phyloP scores from a whole-genome alignment of 2,113 vertebrate species.

The Melanerpes formicivorus region DNA sequence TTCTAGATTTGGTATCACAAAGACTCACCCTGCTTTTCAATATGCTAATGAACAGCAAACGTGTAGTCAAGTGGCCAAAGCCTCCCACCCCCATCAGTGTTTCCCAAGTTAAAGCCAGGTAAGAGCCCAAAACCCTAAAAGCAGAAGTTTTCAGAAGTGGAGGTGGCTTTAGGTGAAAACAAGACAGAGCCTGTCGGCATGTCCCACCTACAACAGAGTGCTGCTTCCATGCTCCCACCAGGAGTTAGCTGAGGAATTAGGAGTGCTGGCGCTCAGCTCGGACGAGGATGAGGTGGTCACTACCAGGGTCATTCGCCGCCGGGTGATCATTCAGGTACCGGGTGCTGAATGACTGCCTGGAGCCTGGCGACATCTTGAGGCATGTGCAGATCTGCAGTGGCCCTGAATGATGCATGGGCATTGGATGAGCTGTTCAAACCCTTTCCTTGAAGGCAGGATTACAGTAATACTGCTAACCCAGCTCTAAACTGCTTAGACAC shows the following conservation, averaged over 20 bases:
- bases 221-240: constrained; percentile 83
- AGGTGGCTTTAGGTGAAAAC: neutral
- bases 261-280: constrained; percentile 89
- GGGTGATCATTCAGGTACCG: constrained; percentile 96
- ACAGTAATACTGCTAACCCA: neutral
- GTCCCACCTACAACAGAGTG: neutral
- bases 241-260: constrained; percentile 92
- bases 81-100: neutral
- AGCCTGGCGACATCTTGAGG: neutral
- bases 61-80: neutral
- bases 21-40: neutral
- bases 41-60: neutral
- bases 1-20: neutral
- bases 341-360: constrained; percentile 33
- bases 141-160: neutral
- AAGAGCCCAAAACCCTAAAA: neutral
- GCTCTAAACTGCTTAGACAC: neutral
- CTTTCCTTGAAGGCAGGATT: neutral
- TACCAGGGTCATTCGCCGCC: constrained; percentile 93
- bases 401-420: neutral
- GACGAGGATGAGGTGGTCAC: constrained; percentile 93
- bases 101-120: neutral
- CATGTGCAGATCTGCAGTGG: neutral
- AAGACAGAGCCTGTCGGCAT: neutral
- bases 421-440: neutral